Conservation (phyloP, 1,140 invertebrate genomes). For the Drosophila arizonae region DNA sequence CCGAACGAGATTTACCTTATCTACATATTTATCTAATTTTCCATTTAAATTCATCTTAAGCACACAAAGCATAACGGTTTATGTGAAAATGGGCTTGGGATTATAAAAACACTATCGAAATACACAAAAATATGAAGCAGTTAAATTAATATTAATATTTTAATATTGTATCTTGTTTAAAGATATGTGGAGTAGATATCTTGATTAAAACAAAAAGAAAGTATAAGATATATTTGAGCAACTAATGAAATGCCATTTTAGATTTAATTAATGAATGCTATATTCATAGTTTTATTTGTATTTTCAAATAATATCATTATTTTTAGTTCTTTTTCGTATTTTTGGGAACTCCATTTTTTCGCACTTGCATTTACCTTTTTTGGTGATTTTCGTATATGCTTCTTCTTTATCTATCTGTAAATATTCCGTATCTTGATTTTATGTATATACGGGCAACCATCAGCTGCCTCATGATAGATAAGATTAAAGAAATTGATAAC, state of each 20-base stretch:
- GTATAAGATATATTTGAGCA: too few relatives aligned
- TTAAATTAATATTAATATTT: background rate
- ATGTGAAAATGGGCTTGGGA: slow-evolving; percentile 1
- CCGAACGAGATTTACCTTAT: slow-evolving; percentile 33
- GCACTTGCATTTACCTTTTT: background rate
- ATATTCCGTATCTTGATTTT: slow-evolving; percentile 27
- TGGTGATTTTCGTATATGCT: background rate
- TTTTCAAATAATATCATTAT: too few relatives aligned
- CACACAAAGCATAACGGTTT: slow-evolving; percentile 14
- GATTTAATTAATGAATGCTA: too few relatives aligned
- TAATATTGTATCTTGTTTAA: too few relatives aligned
- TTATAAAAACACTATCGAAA: slow-evolving; percentile 7
- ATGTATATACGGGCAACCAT: background rate
- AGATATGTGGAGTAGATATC: too few relatives aligned
- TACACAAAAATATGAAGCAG: background rate
- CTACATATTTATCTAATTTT: slow-evolving; percentile 14
- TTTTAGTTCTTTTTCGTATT: too few relatives aligned
- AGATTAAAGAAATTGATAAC: slow-evolving; percentile 62
- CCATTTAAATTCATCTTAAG: slow-evolving; percentile 19
- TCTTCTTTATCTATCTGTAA: slow-evolving; percentile 6
- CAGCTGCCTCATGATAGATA: slow-evolving; percentile 39
- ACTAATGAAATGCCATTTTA: too few relatives aligned
- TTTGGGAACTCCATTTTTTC: too few relatives aligned
- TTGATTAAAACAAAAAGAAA: too few relatives aligned
- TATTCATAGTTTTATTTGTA: too few relatives aligned